phyloP scores from a whole-genome alignment of 2,113 vertebrate species.

The Loxodonta africana region DNA sequence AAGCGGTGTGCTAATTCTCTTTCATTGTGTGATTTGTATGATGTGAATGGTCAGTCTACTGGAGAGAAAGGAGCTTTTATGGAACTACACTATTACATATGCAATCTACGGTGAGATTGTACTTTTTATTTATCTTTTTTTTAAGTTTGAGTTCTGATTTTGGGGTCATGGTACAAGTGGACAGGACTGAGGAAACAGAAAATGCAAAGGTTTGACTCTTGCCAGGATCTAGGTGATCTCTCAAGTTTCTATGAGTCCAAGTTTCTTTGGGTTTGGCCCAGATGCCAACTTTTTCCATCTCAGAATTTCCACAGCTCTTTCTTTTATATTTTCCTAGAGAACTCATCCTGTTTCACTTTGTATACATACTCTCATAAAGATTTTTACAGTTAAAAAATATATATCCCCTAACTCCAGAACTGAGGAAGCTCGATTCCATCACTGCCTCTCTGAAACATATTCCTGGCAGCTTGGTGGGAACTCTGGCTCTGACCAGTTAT shows the following conservation, averaged over 20 bases:
- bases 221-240: neutral
- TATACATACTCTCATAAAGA: neutral
- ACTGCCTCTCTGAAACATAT: neutral
- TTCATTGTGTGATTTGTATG: neutral
- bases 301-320: conserved; percentile 3
- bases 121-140: neutral
- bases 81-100: neutral
- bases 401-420: neutral
- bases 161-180: neutral
- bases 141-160: conserved; percentile 10
- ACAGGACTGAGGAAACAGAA: neutral
- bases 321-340: neutral
- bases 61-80: neutral
- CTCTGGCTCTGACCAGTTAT: neutral
- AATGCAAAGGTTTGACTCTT: neutral
- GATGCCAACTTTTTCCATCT: neutral
- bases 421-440: neutral
- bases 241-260: neutral
- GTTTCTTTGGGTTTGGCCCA: neutral
- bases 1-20: neutral
- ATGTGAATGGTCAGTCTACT: neutral
- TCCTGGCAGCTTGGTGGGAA: neutral
- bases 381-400: neutral
- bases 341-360: neutral
- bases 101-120: neutral